Evolutionary conservation across 1,140 invertebrate genomes (phyloP).

Genomic region (Coenobita brevimanus): DNA sequence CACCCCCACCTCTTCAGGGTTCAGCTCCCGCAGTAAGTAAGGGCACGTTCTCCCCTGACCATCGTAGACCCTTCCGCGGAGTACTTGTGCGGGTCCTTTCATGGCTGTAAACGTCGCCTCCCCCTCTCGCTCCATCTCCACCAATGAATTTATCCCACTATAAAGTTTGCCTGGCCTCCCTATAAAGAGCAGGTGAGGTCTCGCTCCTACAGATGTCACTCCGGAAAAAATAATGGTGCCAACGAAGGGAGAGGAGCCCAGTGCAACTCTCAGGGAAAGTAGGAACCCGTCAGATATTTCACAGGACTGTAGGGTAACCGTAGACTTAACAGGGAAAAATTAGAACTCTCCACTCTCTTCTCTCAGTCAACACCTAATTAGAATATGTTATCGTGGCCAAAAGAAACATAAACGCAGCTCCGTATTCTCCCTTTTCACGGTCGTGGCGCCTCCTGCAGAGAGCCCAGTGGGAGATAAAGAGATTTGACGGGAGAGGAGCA

Average conservation of each 20-base stretch:
- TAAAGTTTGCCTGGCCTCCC: conserved; percentile 59
- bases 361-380: conserved; percentile 1
- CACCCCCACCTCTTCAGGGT: neutral
- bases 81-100: conserved; percentile 55
- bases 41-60: neutral
- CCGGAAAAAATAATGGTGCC: conserved; percentile 32
- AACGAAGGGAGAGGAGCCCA: neutral
- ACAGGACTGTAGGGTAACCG: too few species aligned
- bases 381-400: conserved; percentile 47
- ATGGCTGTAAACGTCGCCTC: conserved; percentile 49
- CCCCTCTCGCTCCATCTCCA: conserved; percentile 58
- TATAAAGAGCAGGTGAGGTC: conserved; percentile 50
- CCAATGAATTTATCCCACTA: conserved; percentile 66
- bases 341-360: too few species aligned
- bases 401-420: conserved; percentile 41
- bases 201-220: conserved; percentile 60
- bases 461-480: conserved; percentile 53
- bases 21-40: neutral
- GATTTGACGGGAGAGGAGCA: conserved; percentile 53
- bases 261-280: neutral
- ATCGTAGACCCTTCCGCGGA: conserved; percentile 46
- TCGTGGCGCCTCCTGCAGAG: conserved; percentile 55
- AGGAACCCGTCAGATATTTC: neutral
- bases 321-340: too few species aligned
- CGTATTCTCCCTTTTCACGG: conserved; percentile 38